phyloP scores from a whole-genome alignment of 1,140 invertebrate species.

The Caenorhabditis brenneri region DNA sequence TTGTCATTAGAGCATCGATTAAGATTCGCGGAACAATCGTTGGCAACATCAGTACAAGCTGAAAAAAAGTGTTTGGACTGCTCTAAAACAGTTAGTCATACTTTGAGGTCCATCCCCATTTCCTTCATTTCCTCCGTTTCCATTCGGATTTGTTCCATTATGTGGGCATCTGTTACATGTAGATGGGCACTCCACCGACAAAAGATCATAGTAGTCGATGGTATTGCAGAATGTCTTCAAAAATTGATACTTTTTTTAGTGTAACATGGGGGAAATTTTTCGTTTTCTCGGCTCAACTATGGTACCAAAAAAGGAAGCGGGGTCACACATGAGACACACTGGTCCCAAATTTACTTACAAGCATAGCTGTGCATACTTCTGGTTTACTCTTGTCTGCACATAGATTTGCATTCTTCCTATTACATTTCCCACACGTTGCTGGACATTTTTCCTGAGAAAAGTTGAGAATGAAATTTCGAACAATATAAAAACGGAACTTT shows the following conservation, averaged over 20 bases:
- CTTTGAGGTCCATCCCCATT: neutral
- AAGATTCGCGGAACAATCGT: neutral
- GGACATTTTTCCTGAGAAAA: constrained; percentile 36
- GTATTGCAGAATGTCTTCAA: constrained; percentile 32
- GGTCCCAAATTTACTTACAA: too few species aligned
- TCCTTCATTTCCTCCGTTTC: neutral
- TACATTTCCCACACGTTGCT: constrained; percentile 42
- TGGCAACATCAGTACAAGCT: constrained; percentile 3
- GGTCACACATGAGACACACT: too few species aligned
- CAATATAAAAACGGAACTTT: too few species aligned
- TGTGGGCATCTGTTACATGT: constrained; percentile 41
- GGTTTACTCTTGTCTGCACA: constrained; percentile 6
- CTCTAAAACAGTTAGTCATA: neutral
- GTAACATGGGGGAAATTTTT: too few species aligned
- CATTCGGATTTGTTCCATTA: constrained; percentile 26
- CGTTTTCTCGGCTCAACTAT: too few species aligned
- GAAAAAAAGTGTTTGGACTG: neutral
- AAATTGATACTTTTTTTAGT: too few species aligned
- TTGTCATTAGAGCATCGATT: neutral
- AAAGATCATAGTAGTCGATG: constrained; percentile 12
- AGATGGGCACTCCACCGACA: constrained; percentile 16
- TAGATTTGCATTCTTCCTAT: constrained; percentile 31
- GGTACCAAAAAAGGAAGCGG: too few species aligned
- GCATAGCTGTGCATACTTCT: neutral
- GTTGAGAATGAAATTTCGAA: too few species aligned